A percentile compares a stretch with the other conserved stretches of the same genome.
phyloP scores from a whole-genome alignment of 2,113 vertebrate genomes.

The Charina bottae region DNA sequence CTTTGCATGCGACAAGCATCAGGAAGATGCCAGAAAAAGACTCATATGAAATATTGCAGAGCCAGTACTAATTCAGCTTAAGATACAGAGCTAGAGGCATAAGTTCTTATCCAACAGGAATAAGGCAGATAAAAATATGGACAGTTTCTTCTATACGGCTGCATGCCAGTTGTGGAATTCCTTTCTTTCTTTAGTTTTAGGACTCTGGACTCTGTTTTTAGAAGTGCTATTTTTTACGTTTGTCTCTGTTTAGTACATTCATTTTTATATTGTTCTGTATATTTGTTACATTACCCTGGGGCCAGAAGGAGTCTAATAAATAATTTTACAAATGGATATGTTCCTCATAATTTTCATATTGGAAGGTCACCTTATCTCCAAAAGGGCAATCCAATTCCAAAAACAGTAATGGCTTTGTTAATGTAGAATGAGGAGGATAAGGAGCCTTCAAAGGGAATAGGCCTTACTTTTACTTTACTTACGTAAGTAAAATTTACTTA shows the following conservation, averaged over 20 bases:
- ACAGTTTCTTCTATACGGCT: neutral
- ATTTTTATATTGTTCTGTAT: neutral
- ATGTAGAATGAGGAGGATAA: neutral
- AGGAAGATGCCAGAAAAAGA: neutral
- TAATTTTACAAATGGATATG: neutral
- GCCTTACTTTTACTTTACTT: too few relatives aligned
- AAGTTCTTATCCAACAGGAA: neutral
- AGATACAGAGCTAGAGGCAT: neutral
- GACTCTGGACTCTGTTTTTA: neutral
- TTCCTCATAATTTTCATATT: neutral
- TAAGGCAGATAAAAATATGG: neutral
- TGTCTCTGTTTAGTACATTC: neutral
- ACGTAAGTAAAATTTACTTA: neutral
- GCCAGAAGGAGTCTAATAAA: neutral
- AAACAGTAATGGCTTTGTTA: neutral
- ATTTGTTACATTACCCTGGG: neutral
- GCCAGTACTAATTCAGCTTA: neutral
- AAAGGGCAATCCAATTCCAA: neutral
- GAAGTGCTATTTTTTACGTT: neutral
- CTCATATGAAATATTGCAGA: neutral
- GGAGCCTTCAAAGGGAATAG: accelerated
- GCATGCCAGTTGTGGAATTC: neutral
- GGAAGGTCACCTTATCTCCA: constrained; percentile 18
- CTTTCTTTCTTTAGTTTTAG: neutral
- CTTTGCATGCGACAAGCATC: neutral